A percentile compares a stretch with the other conserved stretches of the same genome.
Evolutionary conservation across 2,797 vertebrate genomes (phyloP).

Genomic region (Natrix natrix): DNA sequence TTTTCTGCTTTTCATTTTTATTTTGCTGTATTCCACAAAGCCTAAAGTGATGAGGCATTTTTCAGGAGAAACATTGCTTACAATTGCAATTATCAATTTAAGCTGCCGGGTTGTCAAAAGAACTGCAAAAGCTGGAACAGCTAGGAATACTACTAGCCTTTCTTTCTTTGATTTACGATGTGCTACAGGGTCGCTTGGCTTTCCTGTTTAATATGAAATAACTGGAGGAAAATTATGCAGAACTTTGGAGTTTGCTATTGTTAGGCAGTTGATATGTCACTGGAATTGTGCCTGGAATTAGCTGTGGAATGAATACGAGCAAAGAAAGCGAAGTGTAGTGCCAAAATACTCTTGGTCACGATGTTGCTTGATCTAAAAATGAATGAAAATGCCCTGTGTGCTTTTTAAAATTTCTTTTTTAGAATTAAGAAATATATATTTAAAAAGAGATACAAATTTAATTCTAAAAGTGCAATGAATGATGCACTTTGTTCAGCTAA

Average conservation of each 20-base stretch:
- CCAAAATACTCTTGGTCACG: background rate
- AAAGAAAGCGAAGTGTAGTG: background rate
- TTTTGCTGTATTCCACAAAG: background rate
- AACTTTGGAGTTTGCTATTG: background rate
- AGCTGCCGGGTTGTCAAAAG: background rate
- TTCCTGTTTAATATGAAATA: background rate
- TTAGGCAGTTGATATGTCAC: background rate
- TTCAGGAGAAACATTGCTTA: background rate
- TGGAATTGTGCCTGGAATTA: background rate
- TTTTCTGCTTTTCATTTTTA: background rate
- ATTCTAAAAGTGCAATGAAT: background rate
- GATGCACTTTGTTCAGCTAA: background rate
- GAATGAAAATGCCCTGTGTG: background rate
- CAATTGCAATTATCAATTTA: background rate
- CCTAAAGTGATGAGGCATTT: background rate
- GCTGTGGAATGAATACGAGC: background rate
- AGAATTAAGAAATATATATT: slow-evolving; percentile 26
- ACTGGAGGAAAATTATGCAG: background rate
- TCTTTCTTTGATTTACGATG: background rate
- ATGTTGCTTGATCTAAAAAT: background rate
- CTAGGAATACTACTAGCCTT: background rate
- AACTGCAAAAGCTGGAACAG: background rate
- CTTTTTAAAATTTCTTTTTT: background rate
- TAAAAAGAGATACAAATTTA: background rate
- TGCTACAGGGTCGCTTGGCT: background rate